These are phyloP conservation scores for Upupa epops DNA, from an alignment of 2,113 vertebrate species.

Conservation along the genomic window DNA sequence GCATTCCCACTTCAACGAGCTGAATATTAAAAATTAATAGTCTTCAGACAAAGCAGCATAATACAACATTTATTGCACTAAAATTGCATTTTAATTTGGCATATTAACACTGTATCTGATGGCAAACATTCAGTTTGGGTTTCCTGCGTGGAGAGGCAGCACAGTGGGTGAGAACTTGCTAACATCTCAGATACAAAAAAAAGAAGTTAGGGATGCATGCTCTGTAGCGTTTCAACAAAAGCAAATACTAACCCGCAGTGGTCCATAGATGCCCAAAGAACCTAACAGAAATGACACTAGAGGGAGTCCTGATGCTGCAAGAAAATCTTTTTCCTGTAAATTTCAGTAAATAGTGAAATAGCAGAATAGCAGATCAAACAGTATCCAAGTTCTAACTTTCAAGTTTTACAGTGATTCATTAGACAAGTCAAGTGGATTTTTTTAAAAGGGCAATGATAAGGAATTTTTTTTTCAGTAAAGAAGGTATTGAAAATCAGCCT, in stretches of 20 bases:
- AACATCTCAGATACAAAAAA: background rate
- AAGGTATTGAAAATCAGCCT: slow-evolving; percentile 31
- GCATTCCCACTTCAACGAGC: background rate
- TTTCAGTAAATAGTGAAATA: background rate
- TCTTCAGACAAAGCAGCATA: background rate
- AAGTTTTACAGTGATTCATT: background rate
- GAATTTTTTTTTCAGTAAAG: slow-evolving; percentile 5
- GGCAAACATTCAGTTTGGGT: background rate
- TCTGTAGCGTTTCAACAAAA: background rate
- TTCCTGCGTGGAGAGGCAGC: background rate
- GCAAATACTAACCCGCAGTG: background rate
- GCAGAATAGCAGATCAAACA: background rate
- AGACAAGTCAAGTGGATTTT: background rate
- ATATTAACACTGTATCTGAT: background rate
- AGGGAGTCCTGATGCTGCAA: slow-evolving; percentile 67
- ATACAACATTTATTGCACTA: background rate
- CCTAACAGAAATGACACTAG: slow-evolving; percentile 38
- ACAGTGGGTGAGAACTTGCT: background rate
- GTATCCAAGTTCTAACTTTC: slow-evolving; percentile 1
- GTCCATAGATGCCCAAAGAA: background rate
- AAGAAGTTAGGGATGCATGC: background rate
- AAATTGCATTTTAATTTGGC: background rate
- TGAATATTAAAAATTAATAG: too few species aligned
- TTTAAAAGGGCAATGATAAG: background rate
- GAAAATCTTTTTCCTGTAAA: background rate